Base-by-base conservation (phyloP, 2,888 invertebrate genomes). In the Athalia circularis region DNA sequence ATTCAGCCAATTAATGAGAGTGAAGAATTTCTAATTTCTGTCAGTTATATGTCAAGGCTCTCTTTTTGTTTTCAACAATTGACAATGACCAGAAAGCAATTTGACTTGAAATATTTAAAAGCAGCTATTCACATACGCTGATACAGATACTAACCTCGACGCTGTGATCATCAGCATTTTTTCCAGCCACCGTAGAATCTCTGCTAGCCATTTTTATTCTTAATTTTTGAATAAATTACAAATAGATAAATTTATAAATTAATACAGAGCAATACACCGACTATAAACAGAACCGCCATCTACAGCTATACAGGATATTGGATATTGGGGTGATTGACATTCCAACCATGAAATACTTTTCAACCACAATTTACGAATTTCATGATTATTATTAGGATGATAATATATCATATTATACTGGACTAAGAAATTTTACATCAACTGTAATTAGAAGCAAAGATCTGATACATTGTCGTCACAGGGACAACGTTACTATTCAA, bases 111-210 rank as follows among this genome's bases (percentile, higher is more conserved):
- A 72, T 75, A 15, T 70, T n/a, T 52, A 15, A 47, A 9, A 61
- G 15, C 72, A 29, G 29, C 29, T 29, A 11, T 15, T 43, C 57
- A 54, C 67, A 74, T 68, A 50, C 70, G 48, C n/a, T 65, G 48
- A 57, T 52, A 45, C 45, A 65, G 15, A 72, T 78, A 83, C 87
- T 81, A 87, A 91, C 91, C 90, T 91, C 91, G 62, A 91, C 91
- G 83, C 91, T 91, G 81, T 90, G 90, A 77, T 91, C 91, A 81
- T 91, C 91, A 79, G 87, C 84, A 80, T 84, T 88, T 87, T 90
- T 90, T 11, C 86, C 84, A 77, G 84, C 82, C 77, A 87, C 82
- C 59, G 85, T 82, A 77, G 85, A 84, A 78, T 90, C 90, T 81
- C 88, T 86, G 80, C 86, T 88, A 79, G 90, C 88, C 91, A 91